phyloP scores from a whole-genome alignment of 2,797 vertebrate genomes.

The Limosa lapponica region DNA sequence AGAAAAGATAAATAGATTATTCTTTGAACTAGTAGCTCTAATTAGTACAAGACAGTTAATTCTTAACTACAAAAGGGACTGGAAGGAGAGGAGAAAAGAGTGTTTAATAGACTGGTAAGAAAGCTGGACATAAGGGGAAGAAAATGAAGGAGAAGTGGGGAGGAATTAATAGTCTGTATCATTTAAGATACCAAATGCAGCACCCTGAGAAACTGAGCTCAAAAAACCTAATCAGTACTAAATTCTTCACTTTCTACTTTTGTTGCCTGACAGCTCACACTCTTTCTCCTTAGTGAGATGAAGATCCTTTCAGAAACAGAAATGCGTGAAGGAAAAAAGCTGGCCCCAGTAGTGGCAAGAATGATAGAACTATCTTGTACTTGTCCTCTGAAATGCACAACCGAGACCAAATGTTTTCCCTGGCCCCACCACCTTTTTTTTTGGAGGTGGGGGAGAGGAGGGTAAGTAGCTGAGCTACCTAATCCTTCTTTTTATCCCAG shows the following conservation, averaged over 20 bases:
- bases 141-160: not conserved
- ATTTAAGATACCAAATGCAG: not conserved
- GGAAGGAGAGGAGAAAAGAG: not conserved
- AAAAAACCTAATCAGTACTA: not conserved
- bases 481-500: not conserved
- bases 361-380: not conserved
- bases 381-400: not conserved
- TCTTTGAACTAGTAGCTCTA: not conserved
- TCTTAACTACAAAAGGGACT: not conserved
- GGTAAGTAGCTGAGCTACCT: not conserved
- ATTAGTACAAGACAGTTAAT: not conserved
- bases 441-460: fast-evolving
- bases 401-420: not conserved
- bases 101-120: not conserved
- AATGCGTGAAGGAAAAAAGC: not conserved
- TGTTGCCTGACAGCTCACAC: not conserved
- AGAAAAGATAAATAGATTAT: not conserved
- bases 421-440: fast-evolving
- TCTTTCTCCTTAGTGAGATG: not conserved
- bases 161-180: not conserved
- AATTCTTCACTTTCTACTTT: not conserved
- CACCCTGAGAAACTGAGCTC: not conserved
- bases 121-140: not conserved
- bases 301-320: not conserved
- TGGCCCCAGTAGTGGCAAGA: not conserved